Evolutionary conservation across 1,140 invertebrate genomes (phyloP), one percentile per base, ranked within the genome.

Genomic region (Conus betulinus): DNA sequence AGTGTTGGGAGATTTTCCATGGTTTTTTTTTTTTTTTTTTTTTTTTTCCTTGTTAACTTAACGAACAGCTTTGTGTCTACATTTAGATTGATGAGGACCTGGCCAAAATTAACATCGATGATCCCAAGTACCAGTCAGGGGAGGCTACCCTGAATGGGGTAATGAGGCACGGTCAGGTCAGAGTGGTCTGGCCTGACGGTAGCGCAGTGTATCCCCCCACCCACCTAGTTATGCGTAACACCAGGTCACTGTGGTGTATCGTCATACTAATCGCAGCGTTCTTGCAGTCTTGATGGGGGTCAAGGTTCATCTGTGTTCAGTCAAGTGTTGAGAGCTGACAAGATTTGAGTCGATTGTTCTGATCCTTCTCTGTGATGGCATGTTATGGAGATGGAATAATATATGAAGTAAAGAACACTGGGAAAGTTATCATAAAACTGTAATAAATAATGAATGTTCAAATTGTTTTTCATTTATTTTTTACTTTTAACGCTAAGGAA

Each of bases 11-110:
- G 71, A 8, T 23, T 74, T 23, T 23, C 23, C 71, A 17, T 23
- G 11, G 7, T 20, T 78, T 78, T 27, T 78, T 78, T 27, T 78
- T 39, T 27, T 78, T 78, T 78, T 39, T 78, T 4, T 39, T 10
- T 78, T 78, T 78, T 78, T 27, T 27, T 39, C 25, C 71, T 4
- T 74, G 11, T 78, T 78, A 39, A 78, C 0, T 39, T 39, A 78
- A 17, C 6, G 2, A 78, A 27, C 8, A 11, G 39, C 13, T 53
- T 39, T 81, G 51, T 90, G n/a, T 89, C 74, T 90, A 88, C 88
- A 90, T 93, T 82, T 94, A 95, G 95, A 95, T 95, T 91, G 94
- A 95, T 89, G 95, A 95, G 89, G 95, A 95, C 90, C 90, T 95
- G 87, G 94, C 94, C 89, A 95, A 95, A 90, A 95, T 95, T 89